A percentile compares a stretch with the other conserved stretches of the same genome.
phyloP scores from a whole-genome alignment of 1,140 invertebrate genomes.

The Zaprionus davidi region DNA sequence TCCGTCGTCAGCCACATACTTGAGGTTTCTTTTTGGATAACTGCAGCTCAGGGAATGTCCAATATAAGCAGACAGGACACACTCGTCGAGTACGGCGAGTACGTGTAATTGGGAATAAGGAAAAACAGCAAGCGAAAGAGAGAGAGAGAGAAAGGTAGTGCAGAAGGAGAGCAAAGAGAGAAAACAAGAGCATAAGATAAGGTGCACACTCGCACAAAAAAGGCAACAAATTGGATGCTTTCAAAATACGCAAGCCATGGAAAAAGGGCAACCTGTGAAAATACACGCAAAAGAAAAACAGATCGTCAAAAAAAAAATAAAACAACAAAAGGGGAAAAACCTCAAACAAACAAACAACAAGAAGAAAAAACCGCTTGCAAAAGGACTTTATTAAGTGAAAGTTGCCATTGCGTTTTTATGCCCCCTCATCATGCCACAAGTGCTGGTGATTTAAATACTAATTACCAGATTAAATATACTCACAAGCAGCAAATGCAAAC shows the following conservation, averaged over 20 bases:
- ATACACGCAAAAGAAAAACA: neutral
- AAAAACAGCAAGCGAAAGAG: neutral
- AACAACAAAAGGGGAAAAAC: neutral
- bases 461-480: conserved; percentile 3
- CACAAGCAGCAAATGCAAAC: neutral
- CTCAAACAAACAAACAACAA: conserved; percentile 2
- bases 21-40: conserved; percentile 30
- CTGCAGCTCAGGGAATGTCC: conserved; percentile 31
- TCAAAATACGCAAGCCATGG: conserved; percentile 11
- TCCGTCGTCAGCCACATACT: conserved; percentile 23
- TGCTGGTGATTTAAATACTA: conserved; percentile 4
- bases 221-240: conserved; percentile 35
- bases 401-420: neutral
- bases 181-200: conserved; percentile 25
- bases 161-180: neutral
- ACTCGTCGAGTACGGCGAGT: neutral
- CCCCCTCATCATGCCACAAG: neutral
- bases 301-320: conserved; percentile 1
- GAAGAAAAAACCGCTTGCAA: neutral
- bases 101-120: conserved; percentile 45
- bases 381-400: conserved; percentile 6
- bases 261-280: conserved; percentile 2
- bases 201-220: conserved; percentile 28
- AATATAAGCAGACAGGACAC: conserved; percentile 50
- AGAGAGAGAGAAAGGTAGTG: neutral